A percentile compares a stretch with the other conserved stretches of the same genome.
phyloP scores from a whole-genome alignment of 1,140 invertebrate species.

The Idris sp. region DNA sequence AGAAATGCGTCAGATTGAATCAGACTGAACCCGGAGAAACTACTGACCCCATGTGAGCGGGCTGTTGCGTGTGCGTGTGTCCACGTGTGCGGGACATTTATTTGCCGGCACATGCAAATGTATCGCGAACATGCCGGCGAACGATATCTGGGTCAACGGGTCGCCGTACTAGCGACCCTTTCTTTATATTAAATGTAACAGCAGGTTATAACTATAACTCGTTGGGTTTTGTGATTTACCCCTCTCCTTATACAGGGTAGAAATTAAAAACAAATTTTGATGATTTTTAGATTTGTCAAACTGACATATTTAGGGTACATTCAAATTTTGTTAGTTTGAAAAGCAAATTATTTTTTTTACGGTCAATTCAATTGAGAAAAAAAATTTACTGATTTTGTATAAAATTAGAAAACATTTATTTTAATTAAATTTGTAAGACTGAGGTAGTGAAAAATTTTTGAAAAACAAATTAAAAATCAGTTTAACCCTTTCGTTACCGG shows the following conservation, averaged over 20 bases:
- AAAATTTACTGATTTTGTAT: too few relatives aligned
- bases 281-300: too few relatives aligned
- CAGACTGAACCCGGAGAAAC: constrained; percentile 60
- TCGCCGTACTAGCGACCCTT: constrained; percentile 50
- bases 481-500: too few relatives aligned
- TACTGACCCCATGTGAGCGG: constrained; percentile 65
- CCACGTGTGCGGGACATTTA: constrained; percentile 66
- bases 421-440: too few relatives aligned
- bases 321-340: too few relatives aligned
- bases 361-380: too few relatives aligned
- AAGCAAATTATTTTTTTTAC: too few relatives aligned
- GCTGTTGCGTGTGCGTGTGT: constrained; percentile 63
- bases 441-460: too few relatives aligned
- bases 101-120: constrained; percentile 69
- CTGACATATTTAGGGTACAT: too few relatives aligned
- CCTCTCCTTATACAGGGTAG: neutral
- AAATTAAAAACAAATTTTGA: constrained; percentile 36
- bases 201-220: constrained; percentile 18
- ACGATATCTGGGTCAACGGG: constrained; percentile 62
- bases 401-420: too few relatives aligned
- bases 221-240: constrained; percentile 53
- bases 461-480: too few relatives aligned
- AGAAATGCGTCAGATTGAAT: constrained; percentile 73
- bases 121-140: constrained; percentile 52
- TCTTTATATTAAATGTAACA: constrained; percentile 44